phyloP scores from a whole-genome alignment of 2,797 vertebrate species.

The Sandelia bainsii region DNA sequence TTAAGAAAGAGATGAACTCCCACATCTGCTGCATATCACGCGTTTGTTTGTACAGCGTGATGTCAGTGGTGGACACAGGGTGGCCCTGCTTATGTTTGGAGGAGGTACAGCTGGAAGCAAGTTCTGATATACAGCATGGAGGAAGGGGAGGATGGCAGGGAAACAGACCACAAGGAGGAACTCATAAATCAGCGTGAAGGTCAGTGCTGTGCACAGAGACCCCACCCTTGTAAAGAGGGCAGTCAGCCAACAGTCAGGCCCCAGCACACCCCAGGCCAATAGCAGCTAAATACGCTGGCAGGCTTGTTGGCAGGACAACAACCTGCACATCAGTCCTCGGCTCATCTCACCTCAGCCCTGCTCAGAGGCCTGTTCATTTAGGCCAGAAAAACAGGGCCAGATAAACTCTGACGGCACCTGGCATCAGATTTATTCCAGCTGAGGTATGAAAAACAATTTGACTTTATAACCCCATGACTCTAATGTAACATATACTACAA shows the following conservation, averaged over 20 bases:
- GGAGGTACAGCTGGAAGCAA: slow-evolving; percentile 49
- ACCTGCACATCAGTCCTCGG: slow-evolving; percentile 47
- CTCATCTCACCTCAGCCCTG: slow-evolving; percentile 45
- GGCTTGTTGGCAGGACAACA: slow-evolving; percentile 54
- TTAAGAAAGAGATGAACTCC: slow-evolving; percentile 30
- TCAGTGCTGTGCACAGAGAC: slow-evolving; percentile 49
- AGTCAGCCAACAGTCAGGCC: slow-evolving; percentile 48
- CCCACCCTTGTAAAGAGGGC: slow-evolving; percentile 62
- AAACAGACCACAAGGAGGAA: slow-evolving; percentile 54
- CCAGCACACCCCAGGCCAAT: slow-evolving; percentile 37
- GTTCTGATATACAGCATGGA: slow-evolving; percentile 42
- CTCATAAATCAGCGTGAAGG: slow-evolving; percentile 73
- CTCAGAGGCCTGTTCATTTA: slow-evolving; percentile 41
- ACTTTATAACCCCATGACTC: slow-evolving; percentile 11
- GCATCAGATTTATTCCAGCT: slow-evolving; percentile 25
- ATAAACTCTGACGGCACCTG: slow-evolving; percentile 40
- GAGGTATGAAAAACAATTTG: slow-evolving; percentile 37
- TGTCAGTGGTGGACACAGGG: slow-evolving; percentile 55
- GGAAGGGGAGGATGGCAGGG: slow-evolving; percentile 41
- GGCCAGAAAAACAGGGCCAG: slow-evolving; percentile 33
- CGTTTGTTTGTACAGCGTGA: slow-evolving; percentile 61
- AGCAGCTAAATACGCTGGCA: slow-evolving; percentile 52
- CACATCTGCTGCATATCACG: slow-evolving; percentile 65
- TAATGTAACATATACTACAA: slow-evolving; percentile 2
- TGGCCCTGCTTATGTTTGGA: slow-evolving; percentile 38